Evolutionary conservation across 2,113 vertebrate genomes (phyloP).

Genomic region (Rousettus leschenaultii): DNA sequence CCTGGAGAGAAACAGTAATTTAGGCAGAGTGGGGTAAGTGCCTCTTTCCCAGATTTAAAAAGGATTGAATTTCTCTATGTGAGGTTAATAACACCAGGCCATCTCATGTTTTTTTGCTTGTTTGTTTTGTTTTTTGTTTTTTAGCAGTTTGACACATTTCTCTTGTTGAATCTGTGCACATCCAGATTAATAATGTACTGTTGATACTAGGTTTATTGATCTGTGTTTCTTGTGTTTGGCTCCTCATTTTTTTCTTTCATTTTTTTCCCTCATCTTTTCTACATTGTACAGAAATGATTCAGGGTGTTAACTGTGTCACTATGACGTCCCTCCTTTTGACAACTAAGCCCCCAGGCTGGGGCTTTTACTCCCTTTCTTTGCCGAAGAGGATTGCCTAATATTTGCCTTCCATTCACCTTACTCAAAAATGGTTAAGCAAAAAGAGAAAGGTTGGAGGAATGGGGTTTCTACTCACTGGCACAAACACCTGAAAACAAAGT

Average conservation of each 20-base stretch:
- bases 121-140: background rate
- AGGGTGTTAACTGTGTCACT: background rate
- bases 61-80: background rate
- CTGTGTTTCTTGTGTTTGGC: background rate
- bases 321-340: background rate
- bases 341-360: background rate
- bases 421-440: background rate
- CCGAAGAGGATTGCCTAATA: background rate
- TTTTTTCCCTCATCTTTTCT: background rate
- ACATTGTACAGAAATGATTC: background rate
- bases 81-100: background rate
- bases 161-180: background rate
- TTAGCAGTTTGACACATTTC: slow-evolving; percentile 23
- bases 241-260: background rate
- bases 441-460: background rate
- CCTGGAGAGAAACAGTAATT: slow-evolving; percentile 9
- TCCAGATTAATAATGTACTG: background rate
- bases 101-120: background rate
- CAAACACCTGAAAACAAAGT: background rate
- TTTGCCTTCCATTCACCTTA: slow-evolving; percentile 33
- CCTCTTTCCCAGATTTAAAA: slow-evolving; percentile 41
- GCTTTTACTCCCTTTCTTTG: slow-evolving; percentile 35
- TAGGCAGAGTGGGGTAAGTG: background rate
- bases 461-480: background rate
- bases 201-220: slow-evolving; percentile 4